Evolutionary conservation across 2,797 vertebrate species (phyloP), one percentile per base, ranked within the genome.

Genomic region (Syngnathus rostellatus): DNA sequence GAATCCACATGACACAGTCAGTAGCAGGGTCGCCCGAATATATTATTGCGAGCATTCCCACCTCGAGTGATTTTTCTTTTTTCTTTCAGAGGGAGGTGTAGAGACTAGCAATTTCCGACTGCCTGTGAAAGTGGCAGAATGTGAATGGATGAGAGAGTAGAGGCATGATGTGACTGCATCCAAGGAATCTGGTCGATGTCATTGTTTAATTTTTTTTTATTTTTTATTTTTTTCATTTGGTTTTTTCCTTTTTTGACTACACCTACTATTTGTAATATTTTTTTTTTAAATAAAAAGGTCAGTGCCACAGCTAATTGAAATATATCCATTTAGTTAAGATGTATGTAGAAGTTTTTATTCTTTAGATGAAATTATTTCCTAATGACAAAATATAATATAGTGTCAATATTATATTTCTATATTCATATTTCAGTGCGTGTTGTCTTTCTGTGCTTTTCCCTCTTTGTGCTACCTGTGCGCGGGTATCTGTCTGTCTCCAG

Each of bases 401-500:
- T 31, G 31, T 31, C 31, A 4, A 31, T 4, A 31, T 31, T 31
- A 31, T 31, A 31, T 31, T 31, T 31, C 31, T 31, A 31, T 4
- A 31, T 31, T 31, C 3, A 4, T 31, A 31, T 21, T 21, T 21
- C 50, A n/a, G 7, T 6, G 46, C 19, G 17, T 8, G 48, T 50
- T n/a, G 2, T n/a, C 48, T 50, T n/a, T 50, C 48, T n/a, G 19
- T n/a, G 19, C 48, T 7, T 0, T 50, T 45, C 43, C 12, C 12
- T 45, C 45, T 11, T 65, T 38, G 17, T 11, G 77, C 76, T 85
- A 98, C 97, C 97, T 96, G 88, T 99, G 97, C 50, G 97, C 95
- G 68, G 97, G 95, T 89, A 99, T 98, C 81, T 94, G 92, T 31
- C 95, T 91, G 16, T 98, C 96, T 71, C 95, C 95, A 45, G 92